Evolutionary conservation across 2,888 invertebrate genomes (phyloP).

Genomic region (Drosophila kuntzei): DNA sequence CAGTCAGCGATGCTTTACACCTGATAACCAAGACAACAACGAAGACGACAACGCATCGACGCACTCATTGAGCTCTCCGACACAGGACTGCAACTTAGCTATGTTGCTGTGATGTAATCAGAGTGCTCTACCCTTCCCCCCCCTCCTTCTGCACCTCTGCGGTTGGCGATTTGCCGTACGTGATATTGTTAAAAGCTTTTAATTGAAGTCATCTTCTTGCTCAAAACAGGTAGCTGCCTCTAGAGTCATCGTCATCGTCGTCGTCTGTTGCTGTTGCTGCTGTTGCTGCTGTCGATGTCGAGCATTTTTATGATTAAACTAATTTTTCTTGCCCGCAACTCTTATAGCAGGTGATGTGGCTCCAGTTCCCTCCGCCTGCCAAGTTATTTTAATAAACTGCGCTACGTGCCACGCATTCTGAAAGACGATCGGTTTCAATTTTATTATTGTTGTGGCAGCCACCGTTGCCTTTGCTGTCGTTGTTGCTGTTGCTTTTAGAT

Average conservation of each 20-base stretch:
- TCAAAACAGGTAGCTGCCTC: constrained; percentile 79
- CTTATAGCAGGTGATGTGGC: constrained; percentile 77
- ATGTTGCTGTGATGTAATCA: constrained; percentile 75
- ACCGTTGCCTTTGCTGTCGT: constrained; percentile 29
- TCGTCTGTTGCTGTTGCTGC: constrained; percentile 22
- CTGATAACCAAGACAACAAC: constrained; percentile 63
- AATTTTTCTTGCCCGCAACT: constrained; percentile 76
- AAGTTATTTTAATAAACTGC: constrained; percentile 86
- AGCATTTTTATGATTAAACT: constrained; percentile 83
- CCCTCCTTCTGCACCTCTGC: neutral
- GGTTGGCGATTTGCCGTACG: constrained; percentile 76
- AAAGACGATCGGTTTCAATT: constrained; percentile 81
- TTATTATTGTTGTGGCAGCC: constrained; percentile 69
- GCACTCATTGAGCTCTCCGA: constrained; percentile 60
- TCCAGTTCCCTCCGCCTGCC: constrained; percentile 48
- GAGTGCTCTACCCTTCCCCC: constrained; percentile 34
- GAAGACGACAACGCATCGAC: constrained; percentile 33
- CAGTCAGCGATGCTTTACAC: constrained; percentile 74
- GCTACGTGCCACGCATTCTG: constrained; percentile 85
- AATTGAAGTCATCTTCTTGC: constrained; percentile 83
- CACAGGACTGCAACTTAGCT: constrained; percentile 56
- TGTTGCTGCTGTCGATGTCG: constrained; percentile 66
- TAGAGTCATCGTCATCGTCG: constrained; percentile 44
- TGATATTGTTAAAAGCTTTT: constrained; percentile 85
- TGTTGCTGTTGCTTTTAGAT: constrained; percentile 63